Base-by-base conservation (phyloP, 2,797 vertebrate genomes). In the Pyrocephalus nanus region DNA sequence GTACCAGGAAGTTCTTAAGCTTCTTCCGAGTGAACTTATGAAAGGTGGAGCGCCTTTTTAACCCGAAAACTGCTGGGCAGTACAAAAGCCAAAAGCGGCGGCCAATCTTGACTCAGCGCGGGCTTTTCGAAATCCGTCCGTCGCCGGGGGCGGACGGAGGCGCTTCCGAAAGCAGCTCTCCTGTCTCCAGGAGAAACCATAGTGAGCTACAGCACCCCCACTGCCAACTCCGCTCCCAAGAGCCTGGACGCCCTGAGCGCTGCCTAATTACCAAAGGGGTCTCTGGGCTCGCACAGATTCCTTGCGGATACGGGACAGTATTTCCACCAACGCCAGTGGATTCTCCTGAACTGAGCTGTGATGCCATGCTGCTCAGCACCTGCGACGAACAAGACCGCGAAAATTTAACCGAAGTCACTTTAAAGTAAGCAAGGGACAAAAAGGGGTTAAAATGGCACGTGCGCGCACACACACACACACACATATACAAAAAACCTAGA, bases 381-480 rank as follows among this genome's bases (percentile, higher is more conserved):
- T 1, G 2, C 0, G 0, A 18, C 11, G 1, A 15, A 0, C 20
- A 6, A 7, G 0, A 16, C 5, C 0, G 4, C 8, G 1, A 1
- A 26, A 29, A 1, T 2, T 15, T 18, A 3, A 7, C 0, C 1
- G 0, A 2, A 4, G 1, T 0, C 1, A 15, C 5, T 1, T 4
- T 5, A 13, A 11, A 8, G 4, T 6, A 45, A 40, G 2, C 2
- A 2, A 3, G 0, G 0, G 1, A 1, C 0, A 7, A 25, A 1
- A 2, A 53, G 19, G 1, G 0, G 0, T 5, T 40, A 23, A 2
- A 25, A 6, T 2, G 6, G 4, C 3, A 4, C 1, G 2, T 4
- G 0, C 1, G 16, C 25, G 11, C 55, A 4, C 53, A 5, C 54
- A 14, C 30, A 21, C 11, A 15, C 22, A 25, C 5, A 4, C 3